Evolutionary conservation across 2,797 vertebrate genomes (phyloP).

Genomic region (Eremophila alpestris): DNA sequence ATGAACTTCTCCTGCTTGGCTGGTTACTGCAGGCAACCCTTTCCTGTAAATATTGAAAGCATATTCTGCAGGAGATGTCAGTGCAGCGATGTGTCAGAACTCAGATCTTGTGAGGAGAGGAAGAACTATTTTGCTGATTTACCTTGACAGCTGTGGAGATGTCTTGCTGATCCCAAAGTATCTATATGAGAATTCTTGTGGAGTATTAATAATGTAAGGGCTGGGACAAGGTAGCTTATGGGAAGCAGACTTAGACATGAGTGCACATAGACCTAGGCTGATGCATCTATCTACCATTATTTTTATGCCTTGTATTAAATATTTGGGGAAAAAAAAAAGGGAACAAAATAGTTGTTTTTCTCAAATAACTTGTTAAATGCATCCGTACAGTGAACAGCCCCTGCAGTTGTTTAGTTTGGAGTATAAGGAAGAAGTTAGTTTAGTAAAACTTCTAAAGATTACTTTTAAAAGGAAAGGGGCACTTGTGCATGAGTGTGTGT

Average conservation of each 20-base stretch:
- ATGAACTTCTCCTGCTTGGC: conserved; percentile 24
- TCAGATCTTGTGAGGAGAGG: neutral
- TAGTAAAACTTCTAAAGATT: neutral
- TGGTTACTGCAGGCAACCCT: conserved; percentile 22
- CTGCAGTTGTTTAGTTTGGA: neutral
- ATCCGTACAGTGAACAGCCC: neutral
- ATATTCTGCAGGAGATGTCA: neutral
- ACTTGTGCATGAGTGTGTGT: neutral
- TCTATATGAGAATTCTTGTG: neutral
- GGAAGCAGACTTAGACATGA: neutral
- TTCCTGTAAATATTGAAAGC: conserved; percentile 38
- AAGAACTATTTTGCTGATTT: neutral
- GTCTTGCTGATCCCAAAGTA: neutral
- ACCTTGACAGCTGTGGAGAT: neutral
- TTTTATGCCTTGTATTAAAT: neutral
- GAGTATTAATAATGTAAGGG: neutral
- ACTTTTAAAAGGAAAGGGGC: neutral
- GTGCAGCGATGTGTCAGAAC: neutral
- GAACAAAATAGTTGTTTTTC: neutral
- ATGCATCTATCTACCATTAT: neutral
- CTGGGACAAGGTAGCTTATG: neutral
- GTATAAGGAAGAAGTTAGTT: neutral
- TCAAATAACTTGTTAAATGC: neutral
- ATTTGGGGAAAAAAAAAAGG: neutral
- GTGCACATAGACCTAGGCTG: neutral